Evolutionary conservation across 2,888 invertebrate genomes (phyloP).

Genomic region (Drosophila helvetica): DNA sequence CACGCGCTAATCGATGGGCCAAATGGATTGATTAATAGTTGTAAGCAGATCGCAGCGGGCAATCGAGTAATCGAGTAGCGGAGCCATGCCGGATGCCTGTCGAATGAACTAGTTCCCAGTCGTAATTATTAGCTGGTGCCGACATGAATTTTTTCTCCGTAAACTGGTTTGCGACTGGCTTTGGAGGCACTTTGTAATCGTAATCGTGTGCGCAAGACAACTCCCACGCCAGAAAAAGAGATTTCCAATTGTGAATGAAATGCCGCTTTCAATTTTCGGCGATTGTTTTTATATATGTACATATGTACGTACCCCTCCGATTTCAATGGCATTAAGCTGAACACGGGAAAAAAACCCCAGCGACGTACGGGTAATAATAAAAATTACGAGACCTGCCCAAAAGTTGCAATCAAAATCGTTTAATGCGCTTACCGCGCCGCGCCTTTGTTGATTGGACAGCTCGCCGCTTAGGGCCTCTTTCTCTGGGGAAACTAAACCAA

Average conservation of each 20-base stretch:
- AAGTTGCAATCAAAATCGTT: slow-evolving; percentile 59
- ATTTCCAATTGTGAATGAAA: slow-evolving; percentile 15
- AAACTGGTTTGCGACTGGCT: slow-evolving; percentile 15
- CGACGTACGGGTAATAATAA: slow-evolving; percentile 37
- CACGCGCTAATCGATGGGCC: slow-evolving; percentile 61
- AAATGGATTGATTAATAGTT: slow-evolving; percentile 60
- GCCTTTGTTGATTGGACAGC: slow-evolving; percentile 53
- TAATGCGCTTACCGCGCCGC: slow-evolving; percentile 63
- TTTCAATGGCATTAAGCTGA: slow-evolving; percentile 42
- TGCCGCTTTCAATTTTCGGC: slow-evolving; percentile 17
- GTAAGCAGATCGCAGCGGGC: slow-evolving; percentile 16
- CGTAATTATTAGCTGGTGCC: not conserved
- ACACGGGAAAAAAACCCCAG: slow-evolving; percentile 36
- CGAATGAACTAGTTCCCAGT: slow-evolving; percentile 25
- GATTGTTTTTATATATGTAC: slow-evolving; percentile 19
- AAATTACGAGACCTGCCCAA: slow-evolving; percentile 44
- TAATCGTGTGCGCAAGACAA: not conserved
- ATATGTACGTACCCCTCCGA: not conserved
- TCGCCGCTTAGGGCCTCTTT: slow-evolving; percentile 42
- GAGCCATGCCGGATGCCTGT: not conserved
- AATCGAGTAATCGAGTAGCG: slow-evolving; percentile 46
- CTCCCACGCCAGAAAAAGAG: slow-evolving; percentile 17
- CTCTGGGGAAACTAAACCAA: slow-evolving; percentile 8
- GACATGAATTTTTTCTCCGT: slow-evolving; percentile 15
- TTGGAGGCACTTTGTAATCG: not conserved